These are phyloP conservation scores for Nebria salina DNA, from an alignment of 2,888 invertebrate genomes.

Conservation along the genomic window DNA sequence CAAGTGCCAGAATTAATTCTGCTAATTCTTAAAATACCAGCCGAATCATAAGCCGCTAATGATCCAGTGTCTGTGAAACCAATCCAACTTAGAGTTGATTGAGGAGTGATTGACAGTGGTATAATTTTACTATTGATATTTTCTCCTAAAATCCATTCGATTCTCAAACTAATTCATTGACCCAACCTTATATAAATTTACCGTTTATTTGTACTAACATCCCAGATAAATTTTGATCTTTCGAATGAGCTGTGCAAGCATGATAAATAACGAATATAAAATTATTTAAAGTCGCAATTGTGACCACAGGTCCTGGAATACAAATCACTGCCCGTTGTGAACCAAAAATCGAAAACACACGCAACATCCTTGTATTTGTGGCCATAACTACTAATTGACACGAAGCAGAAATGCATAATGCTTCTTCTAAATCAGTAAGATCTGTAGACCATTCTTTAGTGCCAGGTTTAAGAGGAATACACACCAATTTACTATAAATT, in stretches of 20 bases:
- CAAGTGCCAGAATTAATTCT: slow-evolving; percentile 76
- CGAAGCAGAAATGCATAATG: slow-evolving; percentile 72
- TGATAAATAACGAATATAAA: slow-evolving; percentile 76
- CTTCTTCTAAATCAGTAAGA: slow-evolving; percentile 82
- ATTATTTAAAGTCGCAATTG: slow-evolving; percentile 71
- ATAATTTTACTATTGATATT: slow-evolving; percentile 65
- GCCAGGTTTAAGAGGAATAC: slow-evolving; percentile 76
- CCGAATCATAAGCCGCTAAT: slow-evolving; percentile 79
- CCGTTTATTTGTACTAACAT: slow-evolving; percentile 66
- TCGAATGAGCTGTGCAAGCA: slow-evolving; percentile 64
- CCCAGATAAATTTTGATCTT: slow-evolving; percentile 67
- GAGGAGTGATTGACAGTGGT: slow-evolving; percentile 73
- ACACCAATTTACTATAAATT: slow-evolving; percentile 73
- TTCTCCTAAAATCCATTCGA: slow-evolving; percentile 41
- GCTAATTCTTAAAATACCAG: slow-evolving; percentile 78
- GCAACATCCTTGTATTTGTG: slow-evolving; percentile 77
- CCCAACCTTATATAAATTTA: slow-evolving; percentile 16
- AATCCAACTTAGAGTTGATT: slow-evolving; percentile 76
- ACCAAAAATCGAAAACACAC: slow-evolving; percentile 88
- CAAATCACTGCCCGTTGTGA: slow-evolving; percentile 83
- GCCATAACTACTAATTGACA: slow-evolving; percentile 83
- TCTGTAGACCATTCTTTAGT: slow-evolving; percentile 89
- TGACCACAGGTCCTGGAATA: slow-evolving; percentile 78
- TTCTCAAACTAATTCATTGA: neutral
- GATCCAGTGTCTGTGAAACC: slow-evolving; percentile 86